Evolutionary conservation across 92 coral and sea anemone species (phyloP).

Genomic region (Phymanthus crucifer): DNA sequence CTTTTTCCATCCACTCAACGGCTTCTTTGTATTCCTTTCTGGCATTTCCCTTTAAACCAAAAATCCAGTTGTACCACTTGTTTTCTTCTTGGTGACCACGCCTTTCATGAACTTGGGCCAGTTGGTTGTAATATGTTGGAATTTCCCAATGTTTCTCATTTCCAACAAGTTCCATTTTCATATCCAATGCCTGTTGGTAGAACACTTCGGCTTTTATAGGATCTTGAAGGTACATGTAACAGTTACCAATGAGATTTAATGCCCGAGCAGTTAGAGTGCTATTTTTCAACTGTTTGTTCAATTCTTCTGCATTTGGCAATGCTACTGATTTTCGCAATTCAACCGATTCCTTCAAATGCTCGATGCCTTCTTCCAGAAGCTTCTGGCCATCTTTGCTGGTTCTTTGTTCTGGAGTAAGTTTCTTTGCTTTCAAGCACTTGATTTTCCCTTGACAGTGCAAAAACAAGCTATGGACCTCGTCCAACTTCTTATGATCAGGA

Average conservation of each 20-base stretch:
- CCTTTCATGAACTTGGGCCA: constrained; percentile 46
- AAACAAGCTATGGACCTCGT: constrained; percentile 35
- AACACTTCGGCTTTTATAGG: constrained; percentile 25
- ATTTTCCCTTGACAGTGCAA: constrained; percentile 41
- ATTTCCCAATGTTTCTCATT: constrained; percentile 55
- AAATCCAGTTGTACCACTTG: background rate
- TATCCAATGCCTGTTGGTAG: constrained; percentile 33
- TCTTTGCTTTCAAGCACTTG: constrained; percentile 12
- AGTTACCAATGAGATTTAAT: constrained; percentile 63
- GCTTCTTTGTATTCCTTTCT: constrained; percentile 45
- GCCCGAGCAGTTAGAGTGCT: constrained; percentile 32
- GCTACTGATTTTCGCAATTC: too few species aligned
- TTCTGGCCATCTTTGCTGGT: background rate
- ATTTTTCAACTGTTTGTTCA: background rate
- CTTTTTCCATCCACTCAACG: constrained; percentile 42
- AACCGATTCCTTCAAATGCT: background rate
- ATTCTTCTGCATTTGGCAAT: too few species aligned
- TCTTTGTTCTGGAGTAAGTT: constrained; percentile 12
- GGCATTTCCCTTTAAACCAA: background rate
- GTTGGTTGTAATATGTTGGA: constrained; percentile 62
- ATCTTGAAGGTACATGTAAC: constrained; percentile 27
- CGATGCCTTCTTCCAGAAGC: constrained; percentile 12
- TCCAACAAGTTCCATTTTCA: constrained; percentile 47
- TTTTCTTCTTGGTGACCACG: constrained; percentile 17
- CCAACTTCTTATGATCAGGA: constrained; percentile 31